Conservation (phyloP, 2,797 vertebrate species). For the Falco naumanni region DNA sequence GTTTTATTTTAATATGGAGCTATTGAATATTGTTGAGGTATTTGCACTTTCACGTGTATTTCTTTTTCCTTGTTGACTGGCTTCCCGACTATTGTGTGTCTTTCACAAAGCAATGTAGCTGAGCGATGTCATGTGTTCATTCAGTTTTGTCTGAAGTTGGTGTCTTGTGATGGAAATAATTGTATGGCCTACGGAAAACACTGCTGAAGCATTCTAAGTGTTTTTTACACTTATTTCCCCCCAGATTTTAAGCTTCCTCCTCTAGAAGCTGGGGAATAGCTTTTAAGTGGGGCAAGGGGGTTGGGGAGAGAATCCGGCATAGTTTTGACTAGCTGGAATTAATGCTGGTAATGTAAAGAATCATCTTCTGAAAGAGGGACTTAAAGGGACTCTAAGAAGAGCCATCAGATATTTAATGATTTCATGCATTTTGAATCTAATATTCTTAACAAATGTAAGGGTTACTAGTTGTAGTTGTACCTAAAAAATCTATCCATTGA, state of each 20-base stretch:
- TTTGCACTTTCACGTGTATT: neutral
- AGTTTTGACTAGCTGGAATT: neutral
- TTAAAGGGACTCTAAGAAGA: neutral
- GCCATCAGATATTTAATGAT: neutral
- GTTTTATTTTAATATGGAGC: neutral
- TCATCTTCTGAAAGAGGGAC: neutral
- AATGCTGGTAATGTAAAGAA: neutral
- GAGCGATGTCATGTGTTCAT: neutral
- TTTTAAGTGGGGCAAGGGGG: neutral
- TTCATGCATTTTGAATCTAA: neutral
- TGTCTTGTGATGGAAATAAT: neutral
- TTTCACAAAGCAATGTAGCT: neutral
- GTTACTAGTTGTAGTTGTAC: neutral
- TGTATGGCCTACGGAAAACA: neutral
- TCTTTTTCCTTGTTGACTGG: neutral
- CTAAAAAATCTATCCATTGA: neutral
- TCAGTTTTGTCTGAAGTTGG: neutral
- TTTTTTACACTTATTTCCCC: neutral
- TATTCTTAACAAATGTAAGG: neutral
- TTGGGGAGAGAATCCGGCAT: neutral
- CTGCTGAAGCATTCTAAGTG: neutral
- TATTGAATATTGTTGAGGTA: neutral
- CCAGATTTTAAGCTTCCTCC: neutral
- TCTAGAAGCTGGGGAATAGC: neutral
- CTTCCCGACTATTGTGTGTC: neutral